Evolutionary conservation across 2,113 vertebrate species (phyloP).

Genomic region (Centropristis striata): DNA sequence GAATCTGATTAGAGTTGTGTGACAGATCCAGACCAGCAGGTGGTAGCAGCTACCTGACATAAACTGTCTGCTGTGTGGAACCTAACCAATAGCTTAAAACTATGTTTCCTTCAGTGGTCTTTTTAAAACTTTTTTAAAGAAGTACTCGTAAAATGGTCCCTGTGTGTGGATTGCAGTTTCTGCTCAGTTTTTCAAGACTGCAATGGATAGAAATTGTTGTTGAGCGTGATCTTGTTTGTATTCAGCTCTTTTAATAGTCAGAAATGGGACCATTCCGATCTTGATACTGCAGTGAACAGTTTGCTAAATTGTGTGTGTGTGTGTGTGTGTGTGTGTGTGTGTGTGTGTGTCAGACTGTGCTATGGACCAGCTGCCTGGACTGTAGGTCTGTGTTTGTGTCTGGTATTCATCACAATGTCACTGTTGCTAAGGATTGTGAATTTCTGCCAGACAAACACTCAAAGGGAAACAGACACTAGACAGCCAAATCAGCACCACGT

Average conservation of each 20-base stretch:
- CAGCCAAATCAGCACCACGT: constrained; percentile 34
- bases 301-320: constrained; percentile 21
- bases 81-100: not conserved
- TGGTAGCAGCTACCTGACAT: constrained; percentile 18
- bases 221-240: not conserved
- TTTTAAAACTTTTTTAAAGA: not conserved
- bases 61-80: not conserved
- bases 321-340: constrained; percentile 25
- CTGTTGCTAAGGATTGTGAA: constrained; percentile 51
- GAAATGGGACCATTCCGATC: not conserved
- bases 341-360: constrained; percentile 19
- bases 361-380: constrained; percentile 33
- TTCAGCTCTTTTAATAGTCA: not conserved
- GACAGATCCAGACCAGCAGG: constrained; percentile 25
- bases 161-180: not conserved
- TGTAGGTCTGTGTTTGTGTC: constrained; percentile 55
- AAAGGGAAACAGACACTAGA: constrained; percentile 29
- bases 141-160: not conserved
- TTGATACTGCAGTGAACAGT: constrained; percentile 20
- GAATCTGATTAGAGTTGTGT: not conserved
- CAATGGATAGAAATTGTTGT: not conserved
- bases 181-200: not conserved
- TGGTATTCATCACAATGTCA: constrained; percentile 63
- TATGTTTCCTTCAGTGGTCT: not conserved
- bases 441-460: constrained; percentile 47